phyloP scores from a whole-genome alignment of 2,797 vertebrate genomes.

The Malacoraja senta region DNA sequence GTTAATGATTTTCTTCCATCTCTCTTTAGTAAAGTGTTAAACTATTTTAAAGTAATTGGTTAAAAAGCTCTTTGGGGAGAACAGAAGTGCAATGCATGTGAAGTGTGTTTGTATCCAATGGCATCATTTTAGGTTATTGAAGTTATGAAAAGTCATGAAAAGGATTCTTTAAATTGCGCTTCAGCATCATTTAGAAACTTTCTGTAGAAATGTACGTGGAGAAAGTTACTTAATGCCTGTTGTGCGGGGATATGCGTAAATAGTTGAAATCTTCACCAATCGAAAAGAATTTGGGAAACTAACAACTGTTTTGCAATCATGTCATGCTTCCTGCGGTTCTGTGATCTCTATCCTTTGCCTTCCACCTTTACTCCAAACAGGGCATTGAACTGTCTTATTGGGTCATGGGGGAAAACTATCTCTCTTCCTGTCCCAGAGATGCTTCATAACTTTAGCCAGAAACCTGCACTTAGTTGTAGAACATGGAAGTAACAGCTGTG shows the following conservation, averaged over 20 bases:
- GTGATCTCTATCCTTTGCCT: neutral
- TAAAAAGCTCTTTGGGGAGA: neutral
- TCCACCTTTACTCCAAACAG: neutral
- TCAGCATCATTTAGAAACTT: neutral
- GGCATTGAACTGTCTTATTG: neutral
- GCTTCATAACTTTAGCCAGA: neutral
- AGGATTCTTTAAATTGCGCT: neutral
- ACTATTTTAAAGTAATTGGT: neutral
- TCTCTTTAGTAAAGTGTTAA: neutral
- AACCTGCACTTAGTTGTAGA: neutral
- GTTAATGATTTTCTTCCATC: neutral
- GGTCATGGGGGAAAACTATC: neutral
- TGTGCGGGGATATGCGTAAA: neutral
- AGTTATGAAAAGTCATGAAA: neutral
- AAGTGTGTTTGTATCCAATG: neutral
- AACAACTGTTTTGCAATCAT: neutral
- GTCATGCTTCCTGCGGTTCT: neutral
- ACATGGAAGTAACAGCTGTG: neutral
- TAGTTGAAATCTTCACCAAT: neutral
- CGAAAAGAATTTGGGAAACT: neutral
- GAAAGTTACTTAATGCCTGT: neutral
- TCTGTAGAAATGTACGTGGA: neutral
- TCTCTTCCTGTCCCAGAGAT: neutral
- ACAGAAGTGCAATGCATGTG: neutral
- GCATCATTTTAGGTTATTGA: neutral